Percentiles rank a stretch among this genome's conserved stretches.
phyloP scores from a whole-genome alignment of 2,113 vertebrate species.

The Panurus biarmicus region DNA sequence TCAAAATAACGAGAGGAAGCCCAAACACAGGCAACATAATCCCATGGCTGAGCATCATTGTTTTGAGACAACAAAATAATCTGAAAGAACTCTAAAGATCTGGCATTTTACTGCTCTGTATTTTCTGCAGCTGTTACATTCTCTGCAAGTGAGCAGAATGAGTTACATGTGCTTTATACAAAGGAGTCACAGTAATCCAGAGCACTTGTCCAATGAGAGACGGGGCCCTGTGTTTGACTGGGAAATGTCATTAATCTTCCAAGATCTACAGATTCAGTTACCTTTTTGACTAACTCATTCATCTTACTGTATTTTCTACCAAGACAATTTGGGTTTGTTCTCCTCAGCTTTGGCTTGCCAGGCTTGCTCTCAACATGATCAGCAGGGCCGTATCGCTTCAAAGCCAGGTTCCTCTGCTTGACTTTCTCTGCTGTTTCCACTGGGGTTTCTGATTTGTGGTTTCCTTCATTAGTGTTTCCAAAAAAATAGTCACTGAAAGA shows the following conservation, averaged over 20 bases:
- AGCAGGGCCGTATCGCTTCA: background rate
- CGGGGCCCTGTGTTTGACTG: background rate
- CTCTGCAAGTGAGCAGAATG: background rate
- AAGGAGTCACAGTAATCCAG: background rate
- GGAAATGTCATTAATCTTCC: background rate
- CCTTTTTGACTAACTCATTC: slow-evolving; percentile 73
- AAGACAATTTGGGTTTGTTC: slow-evolving; percentile 60
- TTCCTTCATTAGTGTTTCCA: background rate
- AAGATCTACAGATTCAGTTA: slow-evolving; percentile 31
- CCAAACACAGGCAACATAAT: background rate
- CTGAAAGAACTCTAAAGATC: background rate
- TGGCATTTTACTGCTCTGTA: background rate
- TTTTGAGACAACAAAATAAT: background rate
- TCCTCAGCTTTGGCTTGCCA: background rate
- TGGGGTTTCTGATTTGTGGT: background rate
- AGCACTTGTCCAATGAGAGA: background rate
- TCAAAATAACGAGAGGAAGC: background rate
- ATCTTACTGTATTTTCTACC: slow-evolving; percentile 65
- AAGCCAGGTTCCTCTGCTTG: background rate
- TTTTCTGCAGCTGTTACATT: background rate
- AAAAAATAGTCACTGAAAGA: slow-evolving; percentile 21
- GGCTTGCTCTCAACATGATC: background rate
- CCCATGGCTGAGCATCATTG: background rate
- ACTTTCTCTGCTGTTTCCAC: background rate
- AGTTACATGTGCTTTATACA: background rate